Conservation (phyloP, 1,140 invertebrate genomes). For the Caerostris darwini region DNA sequence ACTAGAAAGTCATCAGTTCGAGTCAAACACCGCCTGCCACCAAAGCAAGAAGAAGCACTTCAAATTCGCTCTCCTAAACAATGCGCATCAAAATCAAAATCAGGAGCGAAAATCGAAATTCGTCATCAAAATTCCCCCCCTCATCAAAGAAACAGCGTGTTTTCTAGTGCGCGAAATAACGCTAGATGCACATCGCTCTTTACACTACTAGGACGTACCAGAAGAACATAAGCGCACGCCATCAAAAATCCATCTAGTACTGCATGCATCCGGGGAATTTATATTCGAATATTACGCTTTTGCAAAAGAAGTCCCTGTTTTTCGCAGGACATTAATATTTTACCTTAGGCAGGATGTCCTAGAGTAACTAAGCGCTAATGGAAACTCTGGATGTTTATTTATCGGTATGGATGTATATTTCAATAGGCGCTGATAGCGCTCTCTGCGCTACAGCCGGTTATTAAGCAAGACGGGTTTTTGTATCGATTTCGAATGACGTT, state of each 20-base stretch:
- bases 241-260: slow-evolving; percentile 31
- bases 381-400: slow-evolving; percentile 14
- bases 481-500: not conserved
- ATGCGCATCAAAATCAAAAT: not conserved
- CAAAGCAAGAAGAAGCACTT: not conserved
- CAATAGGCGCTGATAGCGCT: slow-evolving; percentile 2
- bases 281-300: not conserved
- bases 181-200: not conserved
- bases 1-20: no score
- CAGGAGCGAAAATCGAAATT: not conserved
- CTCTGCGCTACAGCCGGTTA: not conserved
- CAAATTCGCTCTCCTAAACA: not conserved
- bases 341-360: not conserved
- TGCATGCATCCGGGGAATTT: not conserved
- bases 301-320: not conserved
- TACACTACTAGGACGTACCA: not conserved
- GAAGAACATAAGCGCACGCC: not conserved
- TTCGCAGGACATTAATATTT: slow-evolving; percentile 7
- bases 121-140: not conserved
- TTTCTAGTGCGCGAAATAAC: slow-evolving; percentile 20
- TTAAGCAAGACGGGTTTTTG: slow-evolving; percentile 10
- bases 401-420: slow-evolving; percentile 12
- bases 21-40: no score
- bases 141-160: slow-evolving; percentile 29
- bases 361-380: not conserved